Conservation (phyloP, 2,888 invertebrate species). For the Nezara viridula region DNA sequence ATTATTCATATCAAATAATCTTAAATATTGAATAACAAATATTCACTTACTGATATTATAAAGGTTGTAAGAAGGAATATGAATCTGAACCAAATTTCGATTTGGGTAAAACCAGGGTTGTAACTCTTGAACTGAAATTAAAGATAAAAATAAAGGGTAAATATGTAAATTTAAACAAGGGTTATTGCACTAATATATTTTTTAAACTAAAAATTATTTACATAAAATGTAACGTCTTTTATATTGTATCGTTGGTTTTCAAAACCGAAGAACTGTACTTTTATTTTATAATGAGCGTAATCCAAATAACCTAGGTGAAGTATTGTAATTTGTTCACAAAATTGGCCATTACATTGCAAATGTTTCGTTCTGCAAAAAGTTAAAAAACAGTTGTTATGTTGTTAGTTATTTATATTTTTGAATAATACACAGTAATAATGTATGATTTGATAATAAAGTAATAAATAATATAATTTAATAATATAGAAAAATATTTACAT, state of each 20-base stretch:
- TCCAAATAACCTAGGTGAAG: constrained; percentile 91
- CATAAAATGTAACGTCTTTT: constrained; percentile 86
- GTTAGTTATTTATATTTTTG: background rate
- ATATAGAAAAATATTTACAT: background rate
- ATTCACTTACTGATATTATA: constrained; percentile 82
- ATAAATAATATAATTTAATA: background rate
- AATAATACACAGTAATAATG: background rate
- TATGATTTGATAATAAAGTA: background rate
- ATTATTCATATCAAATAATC: no score
- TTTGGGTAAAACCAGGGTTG: constrained; percentile 95
- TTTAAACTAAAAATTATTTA: constrained; percentile 71
- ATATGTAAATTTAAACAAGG: background rate
- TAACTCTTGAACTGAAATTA: constrained; percentile 92
- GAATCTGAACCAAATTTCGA: constrained; percentile 97
- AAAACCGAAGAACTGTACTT: constrained; percentile 86
- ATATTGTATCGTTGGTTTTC: constrained; percentile 88
- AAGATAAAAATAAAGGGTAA: background rate
- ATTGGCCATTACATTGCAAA: constrained; percentile 83
- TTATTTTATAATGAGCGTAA: constrained; percentile 89
- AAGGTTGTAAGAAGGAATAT: constrained; percentile 92
- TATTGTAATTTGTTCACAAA: constrained; percentile 89
- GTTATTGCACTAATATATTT: background rate
- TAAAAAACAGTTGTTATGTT: background rate
- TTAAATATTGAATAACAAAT: no score
- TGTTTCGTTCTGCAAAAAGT: constrained; percentile 79